These are phyloP conservation scores for Aeoliscus strigatus DNA, from an alignment of 2,797 vertebrate species.

Conservation along the genomic window DNA sequence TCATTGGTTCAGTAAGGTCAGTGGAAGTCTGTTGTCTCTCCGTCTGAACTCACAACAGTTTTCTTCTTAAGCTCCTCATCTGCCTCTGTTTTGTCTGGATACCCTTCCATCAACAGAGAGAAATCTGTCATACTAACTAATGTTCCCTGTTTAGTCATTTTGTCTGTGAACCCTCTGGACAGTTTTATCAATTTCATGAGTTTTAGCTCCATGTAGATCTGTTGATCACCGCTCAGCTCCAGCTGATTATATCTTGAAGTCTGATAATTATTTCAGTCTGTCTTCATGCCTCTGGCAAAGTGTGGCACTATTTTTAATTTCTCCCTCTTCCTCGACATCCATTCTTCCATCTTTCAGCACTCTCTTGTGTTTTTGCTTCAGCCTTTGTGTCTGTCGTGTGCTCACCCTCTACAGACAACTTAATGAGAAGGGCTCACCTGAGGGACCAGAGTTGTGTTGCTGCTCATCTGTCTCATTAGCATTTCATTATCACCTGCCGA, in stretches of 20 bases:
- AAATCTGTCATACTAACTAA: too few relatives aligned
- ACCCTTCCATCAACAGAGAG: too few relatives aligned
- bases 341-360: background rate
- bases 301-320: conserved; percentile 14
- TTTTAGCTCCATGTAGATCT: too few relatives aligned
- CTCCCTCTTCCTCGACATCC: conserved; percentile 2
- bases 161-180: too few relatives aligned
- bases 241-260: background rate
- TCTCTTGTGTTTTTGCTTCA: conserved; percentile 24
- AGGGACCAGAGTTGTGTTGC: conserved; percentile 55
- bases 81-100: too few relatives aligned
- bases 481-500: conserved; percentile 60
- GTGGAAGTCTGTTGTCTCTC: too few relatives aligned
- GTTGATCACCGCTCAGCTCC: background rate
- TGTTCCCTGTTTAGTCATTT: too few relatives aligned
- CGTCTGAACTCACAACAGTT: too few relatives aligned
- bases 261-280: conserved; percentile 8
- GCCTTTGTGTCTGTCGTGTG: conserved; percentile 37
- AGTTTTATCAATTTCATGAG: too few relatives aligned
- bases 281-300: background rate
- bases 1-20: too few relatives aligned
- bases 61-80: too few relatives aligned
- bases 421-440: conserved; percentile 65
- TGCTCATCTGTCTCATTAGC: conserved; percentile 66
- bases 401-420: conserved; percentile 46